Base-by-base conservation (phyloP, 1,140 invertebrate species). In the Drosophila navojoa region DNA sequence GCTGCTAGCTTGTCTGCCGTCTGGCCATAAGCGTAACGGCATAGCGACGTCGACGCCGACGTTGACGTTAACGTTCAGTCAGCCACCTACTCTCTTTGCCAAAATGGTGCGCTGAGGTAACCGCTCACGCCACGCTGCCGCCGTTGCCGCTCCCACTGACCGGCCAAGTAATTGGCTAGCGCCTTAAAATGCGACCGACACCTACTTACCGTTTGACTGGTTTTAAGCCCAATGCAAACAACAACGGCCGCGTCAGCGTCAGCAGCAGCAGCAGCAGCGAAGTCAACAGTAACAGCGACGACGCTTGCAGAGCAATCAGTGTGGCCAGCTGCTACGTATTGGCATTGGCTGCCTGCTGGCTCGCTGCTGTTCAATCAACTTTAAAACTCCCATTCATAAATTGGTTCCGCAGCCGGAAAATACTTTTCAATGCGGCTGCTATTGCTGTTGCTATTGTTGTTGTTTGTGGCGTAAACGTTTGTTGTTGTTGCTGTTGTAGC, bases 61-160 rank as follows among this genome's bases (percentile, higher is more conserved):
- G 44, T 38, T 49, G 52, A 25, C 19, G 47, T 22, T 25, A 25
- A 49, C 47, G 19, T 49, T 63, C 59, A 68, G 76, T 59, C 59
- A 69, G 76, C 77, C 84, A 78, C 84, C 84, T 90, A 89, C 84
- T 90, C 84, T 89, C 84, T 84, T 87, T 80, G 84, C 85, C 85
- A 90, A 89, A 89, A 90, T 89, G 80, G 84, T 84, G 77, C 67
- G 81, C 81, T 85, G 81, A 85, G 81, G 85, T 89, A 89, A 89
- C 73, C 73, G 42, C 52, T 69, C 57, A 76, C 76, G 77, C 77
- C 68, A 69, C 67, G 71, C 67, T 45, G 27, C 27, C 5, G 64
- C 71, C 79, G 63, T 71, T 76, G 64, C 72, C 80, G 67, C 76
- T 76, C 63, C 77, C 63, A 67, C 73, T 62, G 49, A 53, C 38